phyloP scores from a whole-genome alignment of 2,113 vertebrate genomes.

The Guaruba guarouba region DNA sequence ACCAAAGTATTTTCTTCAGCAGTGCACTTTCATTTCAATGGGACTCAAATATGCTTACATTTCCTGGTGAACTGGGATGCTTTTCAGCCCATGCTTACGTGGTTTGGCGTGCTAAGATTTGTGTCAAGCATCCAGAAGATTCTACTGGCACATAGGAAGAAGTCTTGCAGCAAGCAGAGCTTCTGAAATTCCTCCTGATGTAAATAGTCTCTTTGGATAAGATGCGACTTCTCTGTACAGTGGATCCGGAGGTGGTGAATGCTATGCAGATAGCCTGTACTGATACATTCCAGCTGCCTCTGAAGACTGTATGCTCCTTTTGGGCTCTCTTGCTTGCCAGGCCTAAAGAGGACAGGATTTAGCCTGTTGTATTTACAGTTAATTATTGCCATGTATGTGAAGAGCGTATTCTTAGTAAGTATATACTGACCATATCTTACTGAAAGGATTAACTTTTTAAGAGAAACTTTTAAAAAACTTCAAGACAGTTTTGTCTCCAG shows the following conservation, averaged over 20 bases:
- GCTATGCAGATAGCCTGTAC: not conserved
- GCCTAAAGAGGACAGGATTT: not conserved
- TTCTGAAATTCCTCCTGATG: constrained; percentile 30
- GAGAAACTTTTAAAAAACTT: constrained; percentile 15
- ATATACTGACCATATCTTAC: constrained; percentile 7
- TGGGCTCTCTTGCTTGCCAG: not conserved
- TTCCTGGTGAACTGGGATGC: not conserved
- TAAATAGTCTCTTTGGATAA: constrained; percentile 39
- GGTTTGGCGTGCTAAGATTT: not conserved
- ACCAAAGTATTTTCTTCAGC: not conserved
- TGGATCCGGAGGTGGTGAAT: not conserved
- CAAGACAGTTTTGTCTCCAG: constrained; percentile 26
- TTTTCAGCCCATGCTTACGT: not conserved
- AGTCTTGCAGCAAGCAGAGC: constrained; percentile 1
- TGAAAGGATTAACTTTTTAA: constrained; percentile 37
- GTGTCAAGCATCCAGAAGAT: not conserved
- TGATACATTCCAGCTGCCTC: not conserved
- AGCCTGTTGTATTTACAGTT: constrained; percentile 5
- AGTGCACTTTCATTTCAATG: constrained; percentile 22
- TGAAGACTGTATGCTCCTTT: not conserved
- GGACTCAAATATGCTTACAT: not conserved
- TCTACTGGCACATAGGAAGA: not conserved
- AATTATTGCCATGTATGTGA: constrained; percentile 1
- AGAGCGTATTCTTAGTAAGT: not conserved
- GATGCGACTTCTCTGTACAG: not conserved